Percentiles rank a stretch among this genome's conserved stretches.
Evolutionary conservation across 2,113 vertebrate genomes (phyloP).

Genomic region (Tympanuchus pallidicinctus): DNA sequence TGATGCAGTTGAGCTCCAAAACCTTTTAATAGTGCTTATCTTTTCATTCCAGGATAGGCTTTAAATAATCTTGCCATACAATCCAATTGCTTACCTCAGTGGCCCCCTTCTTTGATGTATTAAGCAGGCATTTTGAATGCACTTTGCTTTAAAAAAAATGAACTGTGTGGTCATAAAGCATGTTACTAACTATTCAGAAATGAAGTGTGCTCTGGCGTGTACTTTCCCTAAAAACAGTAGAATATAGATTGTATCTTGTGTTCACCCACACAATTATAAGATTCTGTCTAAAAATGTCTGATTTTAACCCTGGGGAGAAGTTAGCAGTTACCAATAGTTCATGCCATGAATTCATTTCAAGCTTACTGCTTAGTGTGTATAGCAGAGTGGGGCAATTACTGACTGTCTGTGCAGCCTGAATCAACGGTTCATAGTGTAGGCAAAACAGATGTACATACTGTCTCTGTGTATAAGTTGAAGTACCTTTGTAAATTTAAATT

Average conservation of each 20-base stretch:
- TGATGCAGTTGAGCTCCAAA: neutral
- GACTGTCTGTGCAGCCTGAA: neutral
- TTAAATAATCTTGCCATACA: neutral
- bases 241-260: neutral
- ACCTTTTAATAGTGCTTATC: neutral
- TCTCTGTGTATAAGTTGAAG: neutral
- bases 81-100: neutral
- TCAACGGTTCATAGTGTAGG: neutral
- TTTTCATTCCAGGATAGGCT: neutral
- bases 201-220: neutral
- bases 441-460: fast-evolving
- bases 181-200: neutral
- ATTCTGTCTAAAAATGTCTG: neutral
- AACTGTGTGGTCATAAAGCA: no score
- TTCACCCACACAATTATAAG: neutral
- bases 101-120: neutral
- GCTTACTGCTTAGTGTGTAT: neutral
- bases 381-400: neutral
- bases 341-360: neutral
- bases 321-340: neutral
- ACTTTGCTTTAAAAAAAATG: neutral
- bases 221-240: neutral
- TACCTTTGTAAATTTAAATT: neutral
- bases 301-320: neutral
- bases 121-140: neutral